A percentile compares a stretch with the other conserved stretches of the same genome.
These are phyloP conservation scores for Sander lucioperca DNA, from an alignment of 2,113 vertebrate species.

Conservation along the genomic window DNA sequence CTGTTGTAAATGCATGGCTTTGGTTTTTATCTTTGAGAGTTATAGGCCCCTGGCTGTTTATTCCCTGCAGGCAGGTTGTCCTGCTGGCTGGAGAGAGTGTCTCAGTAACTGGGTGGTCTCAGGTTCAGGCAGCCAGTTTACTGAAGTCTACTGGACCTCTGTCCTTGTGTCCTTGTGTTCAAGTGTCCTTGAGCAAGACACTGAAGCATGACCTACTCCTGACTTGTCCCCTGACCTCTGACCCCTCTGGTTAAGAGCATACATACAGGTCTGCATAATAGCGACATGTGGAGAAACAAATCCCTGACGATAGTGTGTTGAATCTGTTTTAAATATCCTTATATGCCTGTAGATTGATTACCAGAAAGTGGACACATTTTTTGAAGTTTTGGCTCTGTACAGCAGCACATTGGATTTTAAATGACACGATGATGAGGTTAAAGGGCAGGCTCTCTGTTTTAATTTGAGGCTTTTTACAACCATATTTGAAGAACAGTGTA, in stretches of 20 bases:
- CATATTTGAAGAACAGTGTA: constrained; percentile 45
- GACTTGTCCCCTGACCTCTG: constrained; percentile 27
- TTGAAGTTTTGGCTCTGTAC: background rate
- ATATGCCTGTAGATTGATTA: background rate
- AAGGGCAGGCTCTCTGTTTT: background rate
- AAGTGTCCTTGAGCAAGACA: constrained; percentile 46
- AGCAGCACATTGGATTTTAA: background rate
- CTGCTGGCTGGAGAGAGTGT: constrained; percentile 18
- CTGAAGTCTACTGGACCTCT: constrained; percentile 6
- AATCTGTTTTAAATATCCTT: background rate
- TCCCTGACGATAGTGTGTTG: background rate
- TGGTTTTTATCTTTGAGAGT: constrained; percentile 8
- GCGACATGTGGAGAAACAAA: background rate
- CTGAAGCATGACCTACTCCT: constrained; percentile 44
- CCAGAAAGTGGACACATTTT: background rate
- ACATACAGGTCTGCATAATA: background rate
- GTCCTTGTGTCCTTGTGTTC: constrained; percentile 13
- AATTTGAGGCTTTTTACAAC: constrained; percentile 10
- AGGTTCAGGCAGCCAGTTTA: background rate
- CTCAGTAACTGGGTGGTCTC: constrained; percentile 35
- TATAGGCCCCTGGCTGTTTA: constrained; percentile 15
- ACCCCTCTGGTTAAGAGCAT: background rate
- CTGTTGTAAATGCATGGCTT: background rate
- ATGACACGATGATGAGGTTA: background rate
- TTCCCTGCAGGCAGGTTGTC: background rate